A percentile compares a stretch with the other conserved stretches of the same genome.
These are phyloP conservation scores for Salmo trutta DNA, from an alignment of 2,797 vertebrate species.

Conservation along the genomic window DNA sequence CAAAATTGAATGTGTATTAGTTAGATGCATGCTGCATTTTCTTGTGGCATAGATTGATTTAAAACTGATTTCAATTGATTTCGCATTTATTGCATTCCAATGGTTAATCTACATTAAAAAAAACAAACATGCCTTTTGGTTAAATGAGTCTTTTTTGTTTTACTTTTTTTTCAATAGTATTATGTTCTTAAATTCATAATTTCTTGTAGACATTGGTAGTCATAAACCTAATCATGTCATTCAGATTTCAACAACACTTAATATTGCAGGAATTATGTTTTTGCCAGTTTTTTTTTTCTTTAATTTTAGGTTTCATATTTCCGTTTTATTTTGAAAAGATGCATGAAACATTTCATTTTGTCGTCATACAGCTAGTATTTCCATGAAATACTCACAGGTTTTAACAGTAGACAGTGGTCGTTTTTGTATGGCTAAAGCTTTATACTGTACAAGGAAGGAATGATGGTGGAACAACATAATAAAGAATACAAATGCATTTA, in stretches of 20 bases:
- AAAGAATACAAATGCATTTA: constrained; percentile 2
- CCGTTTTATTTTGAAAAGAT: no score
- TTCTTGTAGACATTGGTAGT: not conserved
- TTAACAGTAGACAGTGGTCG: not conserved
- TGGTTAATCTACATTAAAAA: not conserved
- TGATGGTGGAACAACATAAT: not conserved
- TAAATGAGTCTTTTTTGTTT: not conserved
- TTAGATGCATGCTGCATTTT: not conserved
- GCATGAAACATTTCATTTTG: not conserved
- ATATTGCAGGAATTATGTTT: no score
- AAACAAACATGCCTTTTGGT: not conserved
- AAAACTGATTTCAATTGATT: not conserved
- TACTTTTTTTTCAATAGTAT: not conserved
- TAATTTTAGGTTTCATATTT: no score
- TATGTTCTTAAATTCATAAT: not conserved
- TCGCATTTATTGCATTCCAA: not conserved
- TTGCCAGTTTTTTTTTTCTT: no score
- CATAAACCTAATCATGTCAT: not conserved
- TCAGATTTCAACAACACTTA: no score
- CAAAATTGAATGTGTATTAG: not conserved
- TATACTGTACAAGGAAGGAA: constrained; percentile 1
- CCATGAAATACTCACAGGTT: constrained; percentile 5
- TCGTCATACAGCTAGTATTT: not conserved
- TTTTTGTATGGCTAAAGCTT: constrained; percentile 12
- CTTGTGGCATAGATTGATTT: not conserved